Evolutionary conservation across 2,113 vertebrate genomes (phyloP), one percentile per base, ranked within the genome.

Genomic region (Fregetta grallaria): DNA sequence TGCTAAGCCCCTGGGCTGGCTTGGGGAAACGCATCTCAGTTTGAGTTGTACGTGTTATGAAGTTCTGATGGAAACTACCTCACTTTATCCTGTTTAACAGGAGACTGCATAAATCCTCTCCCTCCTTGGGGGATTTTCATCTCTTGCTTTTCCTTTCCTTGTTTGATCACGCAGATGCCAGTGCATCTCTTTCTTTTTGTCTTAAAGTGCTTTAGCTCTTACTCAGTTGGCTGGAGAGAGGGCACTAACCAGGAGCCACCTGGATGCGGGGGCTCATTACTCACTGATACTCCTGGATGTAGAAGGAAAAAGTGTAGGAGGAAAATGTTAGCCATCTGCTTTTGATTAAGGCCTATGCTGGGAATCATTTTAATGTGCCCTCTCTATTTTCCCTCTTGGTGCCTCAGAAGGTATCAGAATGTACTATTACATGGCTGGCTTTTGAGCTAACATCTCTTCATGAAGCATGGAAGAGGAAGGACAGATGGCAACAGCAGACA

Each of bases 261-360:
- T 30, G 90, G 32, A 5, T 71, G 36, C 14, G 45, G 50, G 47
- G 42, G 20, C 59, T 86, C 1, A 0, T 92, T 73, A 36, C 26
- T 88, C 21, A 27, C 23, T 45, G 59, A 6, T 17, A 12, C 7
- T 73, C 4, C 59, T 66, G 80, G n/a, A 63, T 2, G 44, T 21
- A 70, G 61, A 75, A 74, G 63, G 58, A 80, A 7, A 77, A 63
- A 23, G 7, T 83, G 82, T 84, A 56, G 89, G 88, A 95, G 67
- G 65, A 85, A 94, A 88, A 84, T 79, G 65, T 81, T 80, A 92
- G 42, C 74, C 82, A 81, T 93, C 76, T 94, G 94, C 68, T 76
- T 9, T 1, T 90, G 77, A 94, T 67, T 93, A 90, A 95, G 81
- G 55, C 71, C 59, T 86, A 84, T n/a, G 17, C 40, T 93, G 47